These are phyloP conservation scores for Lobophora halterata DNA, from an alignment of 2,888 invertebrate species.

Conservation along the genomic window DNA sequence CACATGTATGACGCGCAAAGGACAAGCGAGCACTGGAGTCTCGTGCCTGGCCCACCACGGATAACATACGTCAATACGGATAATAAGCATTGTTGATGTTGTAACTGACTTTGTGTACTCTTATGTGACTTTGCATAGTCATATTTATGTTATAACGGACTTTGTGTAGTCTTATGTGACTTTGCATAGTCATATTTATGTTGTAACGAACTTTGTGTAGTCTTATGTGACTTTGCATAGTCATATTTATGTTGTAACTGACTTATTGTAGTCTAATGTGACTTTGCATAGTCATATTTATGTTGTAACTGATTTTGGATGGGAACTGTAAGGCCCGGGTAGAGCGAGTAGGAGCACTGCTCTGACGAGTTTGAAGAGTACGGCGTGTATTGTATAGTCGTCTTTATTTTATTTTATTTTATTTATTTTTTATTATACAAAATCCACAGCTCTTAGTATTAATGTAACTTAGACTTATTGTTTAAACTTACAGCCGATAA, in stretches of 20 bases:
- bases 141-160: conserved; percentile 41
- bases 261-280: too few relatives aligned
- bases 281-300: background rate
- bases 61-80: conserved; percentile 47
- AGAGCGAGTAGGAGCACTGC: too few relatives aligned
- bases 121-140: conserved; percentile 2
- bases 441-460: too few relatives aligned
- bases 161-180: conserved; percentile 21
- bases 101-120: conserved; percentile 40
- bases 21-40: conserved; percentile 90
- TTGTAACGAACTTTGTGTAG: conserved; percentile 34
- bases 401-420: too few relatives aligned
- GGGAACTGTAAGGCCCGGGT: too few relatives aligned
- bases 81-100: conserved; percentile 41
- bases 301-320: conserved; percentile 3
- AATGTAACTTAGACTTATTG: too few relatives aligned
- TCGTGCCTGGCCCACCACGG: conserved; percentile 87
- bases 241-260: background rate
- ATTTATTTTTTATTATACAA: too few relatives aligned
- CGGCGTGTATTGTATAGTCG: too few relatives aligned
- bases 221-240: conserved; percentile 1
- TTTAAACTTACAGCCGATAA: too few relatives aligned
- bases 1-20: conserved; percentile 90
- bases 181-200: conserved; percentile 29
- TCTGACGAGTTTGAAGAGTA: too few relatives aligned